These are phyloP conservation scores for Peucedramus taeniatus DNA, from an alignment of 2,113 vertebrate species.

Conservation along the genomic window DNA sequence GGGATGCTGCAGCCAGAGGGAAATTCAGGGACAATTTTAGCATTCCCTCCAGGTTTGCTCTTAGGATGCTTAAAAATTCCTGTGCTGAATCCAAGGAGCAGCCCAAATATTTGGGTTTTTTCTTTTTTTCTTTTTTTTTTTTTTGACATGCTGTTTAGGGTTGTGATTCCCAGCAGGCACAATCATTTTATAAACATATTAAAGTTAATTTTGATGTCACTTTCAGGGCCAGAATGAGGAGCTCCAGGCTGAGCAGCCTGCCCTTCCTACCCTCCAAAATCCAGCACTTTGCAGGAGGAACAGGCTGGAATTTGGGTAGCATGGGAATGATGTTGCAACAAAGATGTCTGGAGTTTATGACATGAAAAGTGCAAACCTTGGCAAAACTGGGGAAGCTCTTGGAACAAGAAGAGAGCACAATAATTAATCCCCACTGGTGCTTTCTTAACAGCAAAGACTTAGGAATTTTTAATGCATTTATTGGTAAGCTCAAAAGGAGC, in stretches of 20 bases:
- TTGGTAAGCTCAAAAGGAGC: neutral
- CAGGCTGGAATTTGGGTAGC: neutral
- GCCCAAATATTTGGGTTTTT: neutral
- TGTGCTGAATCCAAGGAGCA: neutral
- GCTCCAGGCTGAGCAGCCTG: neutral
- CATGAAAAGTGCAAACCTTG: neutral
- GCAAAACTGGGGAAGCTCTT: neutral
- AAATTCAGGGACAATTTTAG: neutral
- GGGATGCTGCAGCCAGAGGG: neutral
- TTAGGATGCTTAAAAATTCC: neutral
- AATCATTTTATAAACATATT: neutral
- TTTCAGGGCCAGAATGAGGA: neutral
- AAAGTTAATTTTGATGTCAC: neutral
- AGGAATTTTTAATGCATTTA: neutral
- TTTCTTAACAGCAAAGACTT: neutral
- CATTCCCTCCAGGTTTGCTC: neutral
- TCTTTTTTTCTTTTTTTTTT: neutral
- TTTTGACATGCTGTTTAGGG: neutral
- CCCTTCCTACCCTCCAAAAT: neutral
- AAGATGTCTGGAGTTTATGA: neutral
- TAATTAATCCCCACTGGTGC: neutral
- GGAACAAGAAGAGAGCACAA: neutral
- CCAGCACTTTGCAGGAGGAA: neutral
- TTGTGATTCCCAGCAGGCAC: neutral
- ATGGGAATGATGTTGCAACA: accelerated